Base-by-base conservation (phyloP, 2,797 vertebrate genomes). In the Menidia menidia region DNA sequence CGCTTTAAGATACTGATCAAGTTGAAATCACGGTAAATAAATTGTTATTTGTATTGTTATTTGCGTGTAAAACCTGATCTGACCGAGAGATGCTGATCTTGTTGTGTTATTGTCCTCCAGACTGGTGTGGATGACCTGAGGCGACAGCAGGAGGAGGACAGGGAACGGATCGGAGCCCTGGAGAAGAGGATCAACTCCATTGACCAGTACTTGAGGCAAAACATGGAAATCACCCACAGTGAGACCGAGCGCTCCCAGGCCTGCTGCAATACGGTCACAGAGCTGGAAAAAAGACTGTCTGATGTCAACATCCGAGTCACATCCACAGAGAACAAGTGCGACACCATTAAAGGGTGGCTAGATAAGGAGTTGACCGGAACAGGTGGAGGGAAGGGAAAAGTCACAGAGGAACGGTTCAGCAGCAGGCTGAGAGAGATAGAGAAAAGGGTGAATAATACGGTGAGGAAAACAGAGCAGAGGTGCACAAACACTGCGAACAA, bases 161-260 rank as follows among this genome's bases (percentile, higher is more conserved):
- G 92, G 6, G 96, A 98, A 9, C 93, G 94, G 18, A 94, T 97
- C 48, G 78, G 89, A 4, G 92, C 92, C 0, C 87, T 99, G 84
- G 96, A 97, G 90, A 97, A 98, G 83, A 83, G 94, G 7, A 59
- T 97, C 60, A 82, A 87, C 74, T 94, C 96, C 0, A 75, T 96
- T 88, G 95, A 97, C 72, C 93, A 95, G 77, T 93, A 94, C 56
- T 89, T 96, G 72, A 92, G 86, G 43, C 94, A 95, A 15, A 94
- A 89, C 0, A 52, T 94, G 52, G 94, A 96, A 59, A 66, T 89
- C n/a, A 89, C 93, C 64, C 93, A 89, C 56, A 76, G 70, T 0
- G 93, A 95, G 31, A 85, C 87, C 0, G 84, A 92, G 2, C 90
- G 73, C 47, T 89, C 91, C 30, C 83, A 91, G 78, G 77, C 88